Base-by-base conservation (phyloP, 1,140 invertebrate species). In the Sinella curviseta region DNA sequence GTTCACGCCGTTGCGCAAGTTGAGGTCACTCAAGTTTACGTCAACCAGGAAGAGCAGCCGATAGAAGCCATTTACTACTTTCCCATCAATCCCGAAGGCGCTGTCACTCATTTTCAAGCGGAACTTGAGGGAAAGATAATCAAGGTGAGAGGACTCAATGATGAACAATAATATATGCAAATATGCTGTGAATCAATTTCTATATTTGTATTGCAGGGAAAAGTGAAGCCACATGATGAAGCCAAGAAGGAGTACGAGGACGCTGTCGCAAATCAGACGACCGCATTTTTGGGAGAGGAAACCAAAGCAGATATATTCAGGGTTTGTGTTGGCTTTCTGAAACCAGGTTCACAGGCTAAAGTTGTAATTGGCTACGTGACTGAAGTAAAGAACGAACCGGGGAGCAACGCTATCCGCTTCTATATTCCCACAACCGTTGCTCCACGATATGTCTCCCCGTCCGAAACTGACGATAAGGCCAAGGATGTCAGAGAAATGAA, bases 311-410 rank as follows among this genome's bases (percentile, higher is more conserved):
- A 78, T 31, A 31, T 78, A 3, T 78, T 78, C 33, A 35, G 76
- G 20, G 55, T 79, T 16, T 34, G 86, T 83, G 86, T 89, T 33
- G 88, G 88, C 16, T 88, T 89, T 78, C 78, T 89, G 4, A 87
- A 87, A 16, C 55, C 57, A 14, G 77, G 77, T 39, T 1, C 30
- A 3, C 65, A 70, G 31, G 77, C 34, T 34, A 78, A 78, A 28
- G 33, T 78, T 34, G 87, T 88, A 79, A 87, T 89, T 65, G 88
- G 57, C 12, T 78, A 78, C 30, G 77, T 78, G 1, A 78, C 77
- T 12, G 77, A 78, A 78, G 34, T 78, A 1, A 78, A 70, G 24
- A 67, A 39, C 20, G 77, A 78, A 1, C 33, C 77, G 1, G 77
- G 35, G 2, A 26, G 3, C 1, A 73, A 78, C 28, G 16, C 70